Evolutionary conservation across 2,888 invertebrate species (phyloP), one percentile per base, ranked within the genome.

Genomic region (Teinopalpus imperialis): DNA sequence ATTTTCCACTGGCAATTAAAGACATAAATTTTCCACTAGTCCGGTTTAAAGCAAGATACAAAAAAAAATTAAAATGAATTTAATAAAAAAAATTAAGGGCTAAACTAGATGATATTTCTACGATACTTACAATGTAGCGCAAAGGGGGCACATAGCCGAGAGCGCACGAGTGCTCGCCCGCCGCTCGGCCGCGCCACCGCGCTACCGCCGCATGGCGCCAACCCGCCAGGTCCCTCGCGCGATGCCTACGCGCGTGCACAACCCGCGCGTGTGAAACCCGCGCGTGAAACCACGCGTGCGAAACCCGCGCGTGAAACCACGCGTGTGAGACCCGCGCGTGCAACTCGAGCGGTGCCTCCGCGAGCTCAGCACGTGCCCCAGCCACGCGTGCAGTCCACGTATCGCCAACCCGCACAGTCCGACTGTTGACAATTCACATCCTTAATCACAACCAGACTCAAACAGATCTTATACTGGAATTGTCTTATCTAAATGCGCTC

Each of bases 131-230:
- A 82, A 75, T 81, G 83, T 79, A 82, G 83, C 83, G 86, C 83
- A 80, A 80, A 70, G 81, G 79, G 81, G 89, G 88, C 88, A 83
- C 89, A 89, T 88, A 81, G 87, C 87, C 86, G 83, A 82, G 81
- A 78, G 85, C 86, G 87, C 67, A 76, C 78, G 79, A 76, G 74
- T 65, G 67, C 55, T 65, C 73, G 80, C 75, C 74, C 79, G 81
- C 75, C 80, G 78, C 75, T 66, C 80, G 83, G 83, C 82, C 74
- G 77, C 81, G 74, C 75, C 79, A 69, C 74, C 77, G 75, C 77
- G 79, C 80, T 80, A 81, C 79, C 56, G 54, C 49, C 63, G 65
- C 66, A 66, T 63, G 59, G 57, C 63, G 66, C 62, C 70, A 65
- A 64, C 64, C 57, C 63, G 62, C 59, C 65, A 66, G 65, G 64